Base-by-base conservation (phyloP, 2,888 invertebrate genomes). In the Drosophila dives region DNA sequence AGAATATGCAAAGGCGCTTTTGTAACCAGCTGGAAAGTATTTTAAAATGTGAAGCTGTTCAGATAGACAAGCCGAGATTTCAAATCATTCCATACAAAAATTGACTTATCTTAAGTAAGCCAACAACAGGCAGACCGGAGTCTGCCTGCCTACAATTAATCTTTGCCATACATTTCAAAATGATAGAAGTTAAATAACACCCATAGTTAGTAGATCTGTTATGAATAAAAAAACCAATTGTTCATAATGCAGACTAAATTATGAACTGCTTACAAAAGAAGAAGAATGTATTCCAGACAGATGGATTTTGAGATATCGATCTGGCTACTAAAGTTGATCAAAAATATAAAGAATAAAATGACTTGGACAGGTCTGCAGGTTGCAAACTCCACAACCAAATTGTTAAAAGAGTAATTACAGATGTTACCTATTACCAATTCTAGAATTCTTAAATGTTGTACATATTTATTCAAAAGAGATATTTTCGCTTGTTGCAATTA, bases 1-100 rank as follows among this genome's bases (percentile, higher is more conserved):
- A 58, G 65, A 42, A 58, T 53, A 65, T 73, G 64, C 55, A 65
- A 73, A 64, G 72, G 71, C 68, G 71, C 68, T 70, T 70, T 70
- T 62, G 10, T 38, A 11, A n/a, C 29, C 49, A 29, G 29, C 29
- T 11, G 48, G 12, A 48, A 54, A 38, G 73, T 63, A 63, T 62
- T 49, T 49, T 20, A 40, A 55, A 50, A 38, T 59, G 26, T 55
- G 29, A 50, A 38, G 17, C 29, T 34, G 8, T 36, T 26, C 29
- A 33, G 20, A 33, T 54, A 23, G 42, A 23, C 33, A 36, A 34
- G 34, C 20, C 11, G 26, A 48, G 17, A 34, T 33, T 23, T 66
- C 40, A 20, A 49, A 8, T 40, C 51, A 38, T 29, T 51, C 10
- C 34, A 23, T 23, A 29, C 23, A 66, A 33, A 49, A 45, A 11